These are phyloP conservation scores for Stercorarius parasiticus DNA, from an alignment of 2,113 vertebrate genomes.

Conservation along the genomic window DNA sequence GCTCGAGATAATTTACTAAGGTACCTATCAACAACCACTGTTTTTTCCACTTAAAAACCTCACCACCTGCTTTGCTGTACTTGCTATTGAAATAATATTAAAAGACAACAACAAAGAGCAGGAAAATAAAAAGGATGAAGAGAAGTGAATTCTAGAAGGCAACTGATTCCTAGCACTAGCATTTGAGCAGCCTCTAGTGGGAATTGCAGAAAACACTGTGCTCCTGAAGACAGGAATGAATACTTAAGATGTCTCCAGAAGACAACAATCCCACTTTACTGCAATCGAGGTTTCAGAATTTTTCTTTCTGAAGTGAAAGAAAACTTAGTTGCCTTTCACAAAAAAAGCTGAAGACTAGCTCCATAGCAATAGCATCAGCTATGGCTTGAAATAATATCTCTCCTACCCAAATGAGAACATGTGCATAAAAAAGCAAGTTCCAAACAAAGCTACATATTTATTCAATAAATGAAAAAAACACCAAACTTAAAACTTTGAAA, in stretches of 20 bases:
- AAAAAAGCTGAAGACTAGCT: not conserved
- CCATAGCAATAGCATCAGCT: not conserved
- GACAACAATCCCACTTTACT: not conserved
- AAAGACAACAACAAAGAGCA: not conserved
- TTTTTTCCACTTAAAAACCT: not conserved
- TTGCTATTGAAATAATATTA: not conserved
- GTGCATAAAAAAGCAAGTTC: not conserved
- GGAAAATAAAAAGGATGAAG: not conserved
- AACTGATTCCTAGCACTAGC: not conserved
- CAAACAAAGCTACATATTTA: not conserved
- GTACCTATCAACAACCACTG: not conserved
- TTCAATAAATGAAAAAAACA: not conserved
- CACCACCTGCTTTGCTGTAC: not conserved
- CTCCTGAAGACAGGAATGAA: not conserved
- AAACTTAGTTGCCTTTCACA: not conserved
- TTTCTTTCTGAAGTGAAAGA: not conserved
- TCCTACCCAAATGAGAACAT: not conserved
- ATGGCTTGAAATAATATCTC: not conserved
- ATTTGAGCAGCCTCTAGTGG: conserved; percentile 75
- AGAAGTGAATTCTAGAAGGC: not conserved
- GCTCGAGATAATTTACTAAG: not conserved
- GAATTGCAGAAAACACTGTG: not conserved
- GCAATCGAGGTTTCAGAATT: not conserved
- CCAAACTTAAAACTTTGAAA: not conserved
- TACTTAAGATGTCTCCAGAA: not conserved